These are phyloP conservation scores for Phrynocephalus vlangalii DNA, from an alignment of 2,797 vertebrate species.

Conservation along the genomic window DNA sequence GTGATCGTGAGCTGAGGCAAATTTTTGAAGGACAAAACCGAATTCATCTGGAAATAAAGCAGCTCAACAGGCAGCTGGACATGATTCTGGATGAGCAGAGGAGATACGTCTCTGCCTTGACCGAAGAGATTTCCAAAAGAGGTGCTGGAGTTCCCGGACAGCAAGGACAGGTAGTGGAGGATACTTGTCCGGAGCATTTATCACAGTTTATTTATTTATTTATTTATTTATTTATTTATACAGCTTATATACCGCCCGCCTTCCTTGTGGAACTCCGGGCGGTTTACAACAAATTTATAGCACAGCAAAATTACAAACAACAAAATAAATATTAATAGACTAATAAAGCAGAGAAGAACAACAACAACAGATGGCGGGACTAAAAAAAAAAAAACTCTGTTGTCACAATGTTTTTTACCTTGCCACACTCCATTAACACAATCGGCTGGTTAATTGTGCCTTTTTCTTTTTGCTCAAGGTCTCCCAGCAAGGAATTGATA, in stretches of 20 bases:
- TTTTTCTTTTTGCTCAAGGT: slow-evolving; percentile 64
- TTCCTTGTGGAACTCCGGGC: too few relatives aligned
- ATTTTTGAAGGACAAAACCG: slow-evolving; percentile 97
- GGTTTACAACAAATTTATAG: too few relatives aligned
- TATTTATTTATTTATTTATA: too few relatives aligned
- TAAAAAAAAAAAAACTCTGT: too few relatives aligned
- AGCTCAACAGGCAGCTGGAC: slow-evolving; percentile 91
- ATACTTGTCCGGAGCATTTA: not conserved
- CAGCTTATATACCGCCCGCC: too few relatives aligned
- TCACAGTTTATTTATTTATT: too few relatives aligned
- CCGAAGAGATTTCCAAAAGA: slow-evolving; percentile 88
- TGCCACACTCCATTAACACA: not conserved
- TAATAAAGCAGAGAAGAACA: too few relatives aligned
- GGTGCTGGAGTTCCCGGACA: slow-evolving; percentile 69
- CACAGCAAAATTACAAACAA: too few relatives aligned
- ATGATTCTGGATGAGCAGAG: slow-evolving; percentile 99
- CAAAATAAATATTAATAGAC: too few relatives aligned
- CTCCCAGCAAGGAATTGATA: slow-evolving; percentile 83
- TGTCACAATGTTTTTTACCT: not conserved
- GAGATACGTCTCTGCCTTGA: slow-evolving; percentile 87
- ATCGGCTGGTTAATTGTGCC: not conserved
- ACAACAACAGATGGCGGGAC: too few relatives aligned
- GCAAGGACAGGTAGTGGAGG: slow-evolving; percentile 82
- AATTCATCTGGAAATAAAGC: slow-evolving; percentile 97
- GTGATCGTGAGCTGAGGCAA: slow-evolving; percentile 93